Conservation (phyloP, 2,888 invertebrate species). For the Argyresthia albistria region DNA sequence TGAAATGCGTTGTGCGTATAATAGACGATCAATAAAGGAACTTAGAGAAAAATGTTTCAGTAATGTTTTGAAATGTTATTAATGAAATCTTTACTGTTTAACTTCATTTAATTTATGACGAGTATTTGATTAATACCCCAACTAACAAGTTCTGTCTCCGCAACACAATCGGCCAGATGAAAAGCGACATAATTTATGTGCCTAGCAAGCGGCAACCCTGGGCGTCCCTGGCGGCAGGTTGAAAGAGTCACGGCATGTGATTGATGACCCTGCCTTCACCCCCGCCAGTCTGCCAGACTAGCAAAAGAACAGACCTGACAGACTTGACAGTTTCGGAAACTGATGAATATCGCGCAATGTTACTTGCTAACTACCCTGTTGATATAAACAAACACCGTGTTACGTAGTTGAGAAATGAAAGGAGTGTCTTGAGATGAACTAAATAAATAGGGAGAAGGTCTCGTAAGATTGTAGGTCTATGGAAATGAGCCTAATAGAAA, state of each 20-base stretch:
- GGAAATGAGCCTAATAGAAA: slow-evolving; percentile 34
- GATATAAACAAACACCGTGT: too few species aligned
- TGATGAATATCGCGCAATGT: too few species aligned
- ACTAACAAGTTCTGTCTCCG: slow-evolving; percentile 59
- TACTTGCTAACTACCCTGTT: too few species aligned
- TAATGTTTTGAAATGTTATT: too few species aligned
- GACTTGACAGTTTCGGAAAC: background rate
- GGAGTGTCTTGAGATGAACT: too few species aligned
- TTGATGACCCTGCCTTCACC: slow-evolving; percentile 41
- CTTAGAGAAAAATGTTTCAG: too few species aligned
- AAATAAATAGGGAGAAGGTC: too few species aligned
- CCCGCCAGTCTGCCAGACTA: background rate
- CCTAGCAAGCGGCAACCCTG: slow-evolving; percentile 33
- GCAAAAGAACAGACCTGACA: background rate
- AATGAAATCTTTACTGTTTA: too few species aligned
- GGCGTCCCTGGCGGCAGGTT: slow-evolving; percentile 50
- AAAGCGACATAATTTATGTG: slow-evolving; percentile 59
- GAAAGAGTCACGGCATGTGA: slow-evolving; percentile 67
- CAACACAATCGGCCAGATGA: slow-evolving; percentile 44
- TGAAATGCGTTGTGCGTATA: too few species aligned
- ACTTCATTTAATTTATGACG: background rate
- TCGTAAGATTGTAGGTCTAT: too few species aligned
- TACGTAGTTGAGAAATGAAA: too few species aligned
- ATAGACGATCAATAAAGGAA: too few species aligned
- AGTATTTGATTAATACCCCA: slow-evolving; percentile 51